A percentile compares a stretch with the other conserved stretches of the same genome.
These are phyloP conservation scores for Nerophis lumbriciformis DNA, from an alignment of 2,113 vertebrate genomes.

Conservation along the genomic window DNA sequence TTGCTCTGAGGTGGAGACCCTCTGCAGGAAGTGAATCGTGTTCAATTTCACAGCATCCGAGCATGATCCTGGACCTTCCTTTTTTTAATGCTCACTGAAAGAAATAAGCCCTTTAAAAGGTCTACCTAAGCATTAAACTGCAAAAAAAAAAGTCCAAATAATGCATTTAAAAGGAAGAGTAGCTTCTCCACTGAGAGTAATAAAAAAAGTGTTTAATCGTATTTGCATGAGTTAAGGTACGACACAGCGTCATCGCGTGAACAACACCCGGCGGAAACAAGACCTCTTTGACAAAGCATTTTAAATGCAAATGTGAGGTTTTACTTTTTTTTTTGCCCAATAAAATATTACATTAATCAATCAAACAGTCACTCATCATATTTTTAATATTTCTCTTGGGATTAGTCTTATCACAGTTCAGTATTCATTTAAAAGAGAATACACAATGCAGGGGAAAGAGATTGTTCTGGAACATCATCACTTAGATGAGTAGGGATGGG, in stretches of 20 bases:
- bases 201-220: slow-evolving; percentile 7
- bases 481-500: not conserved
- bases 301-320: too few species aligned
- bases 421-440: not conserved
- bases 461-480: slow-evolving; percentile 7
- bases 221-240: slow-evolving; percentile 4
- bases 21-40: slow-evolving; percentile 29
- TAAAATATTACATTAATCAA: too few species aligned
- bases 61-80: slow-evolving; percentile 16
- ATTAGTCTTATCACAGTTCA: slow-evolving; percentile 2
- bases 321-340: too few species aligned
- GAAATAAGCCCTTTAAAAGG: slow-evolving; percentile 14
- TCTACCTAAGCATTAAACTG: slow-evolving; percentile 5
- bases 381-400: slow-evolving; percentile 7
- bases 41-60: slow-evolving; percentile 38
- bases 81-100: slow-evolving; percentile 9
- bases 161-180: slow-evolving; percentile 3
- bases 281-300: too few species aligned
- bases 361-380: too few species aligned
- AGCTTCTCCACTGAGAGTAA: slow-evolving; percentile 20
- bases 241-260: too few species aligned
- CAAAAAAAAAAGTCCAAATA: slow-evolving; percentile 1
- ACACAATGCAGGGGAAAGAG: not conserved
- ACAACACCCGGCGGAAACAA: too few species aligned
- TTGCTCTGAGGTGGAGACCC: slow-evolving; percentile 1